A percentile compares a stretch with the other conserved stretches of the same genome.
Conservation (phyloP, 2,888 invertebrate genomes). For the Nymphalis urticae region DNA sequence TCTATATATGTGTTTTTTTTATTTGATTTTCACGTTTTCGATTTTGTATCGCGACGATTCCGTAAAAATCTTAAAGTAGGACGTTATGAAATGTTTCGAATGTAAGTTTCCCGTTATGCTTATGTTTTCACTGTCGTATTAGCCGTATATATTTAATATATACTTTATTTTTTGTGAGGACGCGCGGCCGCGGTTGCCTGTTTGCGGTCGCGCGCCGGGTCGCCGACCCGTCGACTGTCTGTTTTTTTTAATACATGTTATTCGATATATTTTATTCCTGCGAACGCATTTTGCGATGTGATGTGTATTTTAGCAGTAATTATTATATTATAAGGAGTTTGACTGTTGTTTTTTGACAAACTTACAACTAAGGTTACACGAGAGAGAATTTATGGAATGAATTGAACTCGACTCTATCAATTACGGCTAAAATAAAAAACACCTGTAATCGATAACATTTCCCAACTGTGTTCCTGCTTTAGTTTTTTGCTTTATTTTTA, state of each 20-base stretch:
- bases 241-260: conserved; percentile 83
- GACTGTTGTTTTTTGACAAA: conserved; percentile 82
- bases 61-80: conserved; percentile 82
- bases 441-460: conserved; percentile 78
- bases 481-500: conserved; percentile 81
- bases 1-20: conserved; percentile 79
- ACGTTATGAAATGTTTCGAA: conserved; percentile 82
- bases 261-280: conserved; percentile 90
- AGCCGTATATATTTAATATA: conserved; percentile 78
- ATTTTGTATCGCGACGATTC: conserved; percentile 81
- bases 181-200: conserved; percentile 79
- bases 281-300: conserved; percentile 89
- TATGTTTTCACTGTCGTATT: conserved; percentile 76
- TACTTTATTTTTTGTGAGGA: conserved; percentile 63
- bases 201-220: conserved; percentile 74
- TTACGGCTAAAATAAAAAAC: conserved; percentile 76
- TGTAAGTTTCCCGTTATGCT: conserved; percentile 82
- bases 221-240: conserved; percentile 72
- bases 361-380: conserved; percentile 80
- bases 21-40: conserved; percentile 82
- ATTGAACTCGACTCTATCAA: conserved; percentile 68
- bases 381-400: conserved; percentile 69
- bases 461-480: conserved; percentile 81
- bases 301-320: conserved; percentile 84
- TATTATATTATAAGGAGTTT: conserved; percentile 82